Percentiles rank a stretch among this genome's conserved stretches.
phyloP scores from a whole-genome alignment of 2,888 invertebrate species.

The Emmelina monodactyla region DNA sequence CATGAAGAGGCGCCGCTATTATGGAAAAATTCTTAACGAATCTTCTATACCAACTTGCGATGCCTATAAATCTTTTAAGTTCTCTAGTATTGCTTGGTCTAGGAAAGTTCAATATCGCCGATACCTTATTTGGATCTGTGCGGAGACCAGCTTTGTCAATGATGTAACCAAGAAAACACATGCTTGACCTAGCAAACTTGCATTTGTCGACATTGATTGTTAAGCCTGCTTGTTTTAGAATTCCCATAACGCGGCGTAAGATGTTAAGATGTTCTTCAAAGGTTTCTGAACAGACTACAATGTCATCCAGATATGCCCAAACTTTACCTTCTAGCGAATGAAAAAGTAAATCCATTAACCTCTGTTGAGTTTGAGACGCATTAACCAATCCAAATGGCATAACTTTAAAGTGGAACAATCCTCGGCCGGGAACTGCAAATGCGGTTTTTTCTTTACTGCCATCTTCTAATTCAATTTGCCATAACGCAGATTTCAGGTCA shows the following conservation, averaged over 20 bases:
- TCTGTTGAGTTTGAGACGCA: slow-evolving; percentile 8
- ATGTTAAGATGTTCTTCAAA: neutral
- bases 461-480: neutral
- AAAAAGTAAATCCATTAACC: slow-evolving; percentile 8
- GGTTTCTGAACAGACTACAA: slow-evolving; percentile 4
- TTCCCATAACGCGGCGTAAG: no score
- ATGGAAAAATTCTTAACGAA: slow-evolving; percentile 13
- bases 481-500: neutral
- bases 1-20: slow-evolving; percentile 10
- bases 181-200: slow-evolving; percentile 7
- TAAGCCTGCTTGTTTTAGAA: no score
- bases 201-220: slow-evolving; percentile 13
- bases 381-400: slow-evolving; percentile 12
- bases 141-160: slow-evolving; percentile 11
- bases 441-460: neutral
- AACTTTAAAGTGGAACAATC: slow-evolving; percentile 10
- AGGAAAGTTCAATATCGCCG: slow-evolving; percentile 11
- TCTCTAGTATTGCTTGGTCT: slow-evolving; percentile 12
- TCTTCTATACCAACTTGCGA: slow-evolving; percentile 10
- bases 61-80: slow-evolving; percentile 12
- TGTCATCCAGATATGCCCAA: slow-evolving; percentile 14
- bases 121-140: slow-evolving; percentile 13
- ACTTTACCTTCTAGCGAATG: neutral
- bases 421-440: slow-evolving; percentile 9
- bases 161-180: slow-evolving; percentile 12